phyloP scores from a whole-genome alignment of 2,797 vertebrate species.

The Heterohyrax brucei region DNA sequence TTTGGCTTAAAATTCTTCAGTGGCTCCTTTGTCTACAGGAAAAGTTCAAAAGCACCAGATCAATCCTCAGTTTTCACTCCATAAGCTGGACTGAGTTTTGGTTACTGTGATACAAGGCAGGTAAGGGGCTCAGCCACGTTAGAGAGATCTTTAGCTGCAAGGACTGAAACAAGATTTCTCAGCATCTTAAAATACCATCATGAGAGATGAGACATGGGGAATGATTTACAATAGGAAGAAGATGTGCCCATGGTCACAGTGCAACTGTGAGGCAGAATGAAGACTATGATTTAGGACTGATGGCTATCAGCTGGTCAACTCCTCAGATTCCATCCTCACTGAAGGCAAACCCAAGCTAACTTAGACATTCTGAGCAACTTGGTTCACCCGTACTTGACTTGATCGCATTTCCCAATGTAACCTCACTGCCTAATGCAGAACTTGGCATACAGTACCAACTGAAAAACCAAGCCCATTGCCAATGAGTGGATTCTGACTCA shows the following conservation, averaged over 20 bases:
- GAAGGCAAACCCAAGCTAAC: background rate
- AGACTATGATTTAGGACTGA: background rate
- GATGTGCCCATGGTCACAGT: background rate
- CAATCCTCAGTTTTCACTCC: background rate
- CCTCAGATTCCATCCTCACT: background rate
- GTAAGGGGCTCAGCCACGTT: background rate
- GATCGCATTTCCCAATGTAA: background rate
- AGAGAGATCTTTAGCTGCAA: background rate
- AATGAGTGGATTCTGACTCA: too few species aligned
- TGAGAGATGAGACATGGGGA: background rate
- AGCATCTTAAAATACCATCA: background rate
- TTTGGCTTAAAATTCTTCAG: background rate
- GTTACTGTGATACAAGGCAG: background rate
- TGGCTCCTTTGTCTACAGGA: background rate
- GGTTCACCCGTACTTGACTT: background rate
- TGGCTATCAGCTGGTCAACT: background rate
- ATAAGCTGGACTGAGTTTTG: slow-evolving; percentile 3
- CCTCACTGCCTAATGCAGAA: background rate
- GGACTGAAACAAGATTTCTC: background rate
- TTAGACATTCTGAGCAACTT: background rate
- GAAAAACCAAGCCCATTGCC: too few species aligned
- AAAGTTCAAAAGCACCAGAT: background rate
- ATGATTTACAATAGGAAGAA: background rate
- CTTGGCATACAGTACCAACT: background rate
- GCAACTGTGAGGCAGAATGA: background rate